Evolutionary conservation across 2,888 invertebrate species (phyloP).

Genomic region (Synanthedon andrenaeformis): DNA sequence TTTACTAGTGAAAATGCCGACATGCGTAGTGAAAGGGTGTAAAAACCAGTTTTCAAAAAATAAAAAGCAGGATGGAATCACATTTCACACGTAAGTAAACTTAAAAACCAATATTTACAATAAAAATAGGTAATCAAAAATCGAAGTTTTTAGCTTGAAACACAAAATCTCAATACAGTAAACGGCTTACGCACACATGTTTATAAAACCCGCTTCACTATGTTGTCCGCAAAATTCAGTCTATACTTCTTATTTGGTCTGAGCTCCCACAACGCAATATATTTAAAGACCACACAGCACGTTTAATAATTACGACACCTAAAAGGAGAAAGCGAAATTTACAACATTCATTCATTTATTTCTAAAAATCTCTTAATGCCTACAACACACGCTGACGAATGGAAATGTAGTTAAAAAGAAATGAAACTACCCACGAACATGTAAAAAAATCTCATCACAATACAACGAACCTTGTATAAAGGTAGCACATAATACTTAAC

Average conservation of each 20-base stretch:
- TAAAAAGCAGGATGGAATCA: no score
- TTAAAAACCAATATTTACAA: no score
- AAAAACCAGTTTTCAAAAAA: no score
- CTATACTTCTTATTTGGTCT: no score
- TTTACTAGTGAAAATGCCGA: slow-evolving; percentile 22
- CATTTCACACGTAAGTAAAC: no score
- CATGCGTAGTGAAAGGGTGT: no score
- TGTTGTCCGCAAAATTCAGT: no score
- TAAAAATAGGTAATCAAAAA: no score
- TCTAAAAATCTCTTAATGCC: slow-evolving; percentile 21
- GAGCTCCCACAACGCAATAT: background rate
- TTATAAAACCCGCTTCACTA: no score
- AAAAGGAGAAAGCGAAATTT: slow-evolving; percentile 54
- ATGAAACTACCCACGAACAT: slow-evolving; percentile 52
- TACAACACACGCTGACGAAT: slow-evolving; percentile 12
- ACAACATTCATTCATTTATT: slow-evolving; percentile 45
- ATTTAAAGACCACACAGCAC: slow-evolving; percentile 38
- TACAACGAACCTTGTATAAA: slow-evolving; percentile 55
- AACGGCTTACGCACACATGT: no score
- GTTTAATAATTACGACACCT: slow-evolving; percentile 52
- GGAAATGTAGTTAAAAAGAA: slow-evolving; percentile 35
- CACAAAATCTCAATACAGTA: no score
- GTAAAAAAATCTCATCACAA: slow-evolving; percentile 20
- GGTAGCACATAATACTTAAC: slow-evolving; percentile 57
- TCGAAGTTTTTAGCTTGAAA: no score